These are phyloP conservation scores for Conus betulinus DNA, from an alignment of 1,140 invertebrate species.

Conservation along the genomic window DNA sequence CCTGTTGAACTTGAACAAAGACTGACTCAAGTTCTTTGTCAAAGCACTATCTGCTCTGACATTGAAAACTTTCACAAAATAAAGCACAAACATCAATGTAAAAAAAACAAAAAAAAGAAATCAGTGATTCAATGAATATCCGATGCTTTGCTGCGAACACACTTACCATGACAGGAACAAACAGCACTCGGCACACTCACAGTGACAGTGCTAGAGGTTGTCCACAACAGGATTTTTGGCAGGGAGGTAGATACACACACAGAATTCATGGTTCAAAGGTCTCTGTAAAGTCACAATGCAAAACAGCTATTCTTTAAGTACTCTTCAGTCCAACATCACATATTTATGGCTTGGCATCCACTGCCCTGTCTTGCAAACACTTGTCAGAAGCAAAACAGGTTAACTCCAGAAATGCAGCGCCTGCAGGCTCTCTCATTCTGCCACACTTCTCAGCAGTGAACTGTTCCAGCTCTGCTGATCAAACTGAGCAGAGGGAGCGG, in stretches of 20 bases:
- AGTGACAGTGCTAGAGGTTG: neutral
- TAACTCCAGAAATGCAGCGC: neutral
- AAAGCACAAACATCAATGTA: no score
- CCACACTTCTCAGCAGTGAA: neutral
- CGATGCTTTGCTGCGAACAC: neutral
- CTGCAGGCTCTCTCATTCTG: neutral
- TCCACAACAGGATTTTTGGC: neutral
- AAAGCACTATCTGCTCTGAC: no score
- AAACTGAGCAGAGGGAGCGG: neutral
- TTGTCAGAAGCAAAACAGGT: neutral
- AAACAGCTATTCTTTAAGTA: neutral
- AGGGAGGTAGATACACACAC: neutral
- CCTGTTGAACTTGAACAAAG: no score
- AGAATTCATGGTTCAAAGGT: neutral
- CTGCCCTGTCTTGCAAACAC: neutral
- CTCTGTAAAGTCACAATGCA: neutral
- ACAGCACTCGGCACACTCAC: neutral
- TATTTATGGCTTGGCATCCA: neutral
- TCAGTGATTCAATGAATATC: no score
- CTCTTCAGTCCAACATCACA: neutral
- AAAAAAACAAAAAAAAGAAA: no score
- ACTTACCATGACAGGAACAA: neutral
- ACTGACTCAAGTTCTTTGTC: no score
- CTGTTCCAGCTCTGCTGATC: neutral
- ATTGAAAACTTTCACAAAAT: no score